phyloP scores from a whole-genome alignment of 2,888 invertebrate species.

The Drosophila atripex region DNA sequence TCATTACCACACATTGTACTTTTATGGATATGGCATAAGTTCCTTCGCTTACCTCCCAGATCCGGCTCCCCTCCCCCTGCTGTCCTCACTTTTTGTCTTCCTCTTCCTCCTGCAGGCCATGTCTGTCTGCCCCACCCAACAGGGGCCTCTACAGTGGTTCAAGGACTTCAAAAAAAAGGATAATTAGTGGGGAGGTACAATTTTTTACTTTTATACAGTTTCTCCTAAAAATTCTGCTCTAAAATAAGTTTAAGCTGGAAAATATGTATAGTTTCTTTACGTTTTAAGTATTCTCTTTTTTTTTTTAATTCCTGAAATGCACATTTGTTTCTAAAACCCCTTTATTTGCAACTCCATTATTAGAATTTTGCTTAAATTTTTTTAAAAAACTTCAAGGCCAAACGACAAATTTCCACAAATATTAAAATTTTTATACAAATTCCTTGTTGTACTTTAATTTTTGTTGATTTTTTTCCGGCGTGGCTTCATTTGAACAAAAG shows the following conservation, averaged over 20 bases:
- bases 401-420: not conserved
- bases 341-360: too few species aligned
- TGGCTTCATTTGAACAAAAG: not conserved
- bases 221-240: too few species aligned
- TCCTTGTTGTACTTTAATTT: not conserved
- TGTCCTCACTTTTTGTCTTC: not conserved
- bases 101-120: slow-evolving; percentile 12
- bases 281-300: not conserved
- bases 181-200: too few species aligned
- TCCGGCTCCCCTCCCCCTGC: slow-evolving; percentile 1
- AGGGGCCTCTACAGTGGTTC: slow-evolving; percentile 22
- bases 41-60: slow-evolving; percentile 27
- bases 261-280: not conserved
- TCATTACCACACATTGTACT: slow-evolving; percentile 56
- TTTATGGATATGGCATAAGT: slow-evolving; percentile 44
- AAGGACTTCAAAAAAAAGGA: not conserved
- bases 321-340: too few species aligned
- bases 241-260: too few species aligned
- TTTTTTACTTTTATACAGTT: too few species aligned
- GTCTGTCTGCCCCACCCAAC: slow-evolving; percentile 32
- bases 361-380: not conserved
- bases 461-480: not conserved
- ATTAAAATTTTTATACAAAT: not conserved
- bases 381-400: not conserved
- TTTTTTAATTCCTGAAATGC: too few species aligned